Evolutionary conservation across 2,113 vertebrate genomes (phyloP).

Genomic region (Phainopepla nitens): DNA sequence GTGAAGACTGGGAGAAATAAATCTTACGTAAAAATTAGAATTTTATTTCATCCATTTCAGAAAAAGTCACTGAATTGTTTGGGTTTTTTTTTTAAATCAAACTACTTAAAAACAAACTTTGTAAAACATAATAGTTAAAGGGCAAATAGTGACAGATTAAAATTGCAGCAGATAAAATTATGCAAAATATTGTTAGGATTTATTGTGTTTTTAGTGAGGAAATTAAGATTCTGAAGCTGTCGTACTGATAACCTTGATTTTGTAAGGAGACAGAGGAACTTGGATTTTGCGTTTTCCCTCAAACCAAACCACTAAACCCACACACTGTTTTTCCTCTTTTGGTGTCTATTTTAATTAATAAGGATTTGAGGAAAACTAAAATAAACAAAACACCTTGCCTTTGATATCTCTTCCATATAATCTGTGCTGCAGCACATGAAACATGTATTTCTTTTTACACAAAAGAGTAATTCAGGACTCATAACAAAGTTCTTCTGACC

Average conservation of each 20-base stretch:
- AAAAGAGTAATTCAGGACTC: not conserved
- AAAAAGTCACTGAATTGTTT: not conserved
- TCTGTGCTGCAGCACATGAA: not conserved
- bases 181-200: not conserved
- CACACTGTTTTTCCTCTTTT: not conserved
- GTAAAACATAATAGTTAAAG: not conserved
- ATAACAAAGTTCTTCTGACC: not conserved
- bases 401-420: not conserved
- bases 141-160: not conserved
- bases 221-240: not conserved
- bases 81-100: fast-evolving
- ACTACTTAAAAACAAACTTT: not conserved
- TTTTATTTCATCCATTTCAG: not conserved
- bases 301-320: not conserved
- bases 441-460: not conserved
- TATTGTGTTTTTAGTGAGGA: not conserved
- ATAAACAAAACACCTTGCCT: not conserved
- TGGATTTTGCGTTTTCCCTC: not conserved
- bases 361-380: not conserved
- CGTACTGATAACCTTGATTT: not conserved
- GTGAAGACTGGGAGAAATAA: not conserved
- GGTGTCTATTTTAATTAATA: not conserved
- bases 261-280: not conserved
- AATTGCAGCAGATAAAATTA: not conserved
- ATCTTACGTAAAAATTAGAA: not conserved